A percentile compares a stretch with the other conserved stretches of the same genome.
These are phyloP conservation scores for Varroa destructor DNA, from an alignment of 1,140 invertebrate genomes.

Conservation along the genomic window DNA sequence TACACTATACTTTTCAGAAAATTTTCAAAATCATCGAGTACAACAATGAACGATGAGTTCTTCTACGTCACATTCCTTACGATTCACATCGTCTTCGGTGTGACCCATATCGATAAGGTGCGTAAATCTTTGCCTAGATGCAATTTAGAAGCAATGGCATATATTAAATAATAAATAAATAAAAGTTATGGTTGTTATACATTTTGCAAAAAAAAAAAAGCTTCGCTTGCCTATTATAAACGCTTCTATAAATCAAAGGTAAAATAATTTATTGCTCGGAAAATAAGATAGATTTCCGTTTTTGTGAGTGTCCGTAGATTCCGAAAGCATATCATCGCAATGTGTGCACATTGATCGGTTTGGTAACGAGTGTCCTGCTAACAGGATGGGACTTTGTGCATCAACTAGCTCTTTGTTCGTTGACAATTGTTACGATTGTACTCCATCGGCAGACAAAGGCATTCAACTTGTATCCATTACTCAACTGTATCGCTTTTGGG, in stretches of 20 bases:
- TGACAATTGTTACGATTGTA: background rate
- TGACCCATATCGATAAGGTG: background rate
- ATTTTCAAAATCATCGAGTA: too few species aligned
- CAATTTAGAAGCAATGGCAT: too few species aligned
- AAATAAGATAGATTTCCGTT: too few species aligned
- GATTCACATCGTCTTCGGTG: constrained; percentile 2
- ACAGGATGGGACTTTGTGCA: constrained; percentile 11
- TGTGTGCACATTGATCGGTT: constrained; percentile 15
- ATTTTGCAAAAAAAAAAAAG: too few species aligned
- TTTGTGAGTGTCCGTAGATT: background rate
- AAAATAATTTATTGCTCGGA: too few species aligned
- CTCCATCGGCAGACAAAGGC: background rate
- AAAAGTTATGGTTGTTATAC: too few species aligned
- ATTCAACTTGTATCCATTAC: background rate
- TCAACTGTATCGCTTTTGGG: background rate
- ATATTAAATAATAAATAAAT: too few species aligned
- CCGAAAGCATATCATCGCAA: constrained; percentile 13
- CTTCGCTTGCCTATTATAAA: too few species aligned
- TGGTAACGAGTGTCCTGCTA: constrained; percentile 1
- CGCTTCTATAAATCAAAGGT: too few species aligned
- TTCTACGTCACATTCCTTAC: constrained; percentile 14
- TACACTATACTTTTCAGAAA: too few species aligned
- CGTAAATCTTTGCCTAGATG: too few species aligned
- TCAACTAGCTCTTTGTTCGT: background rate
- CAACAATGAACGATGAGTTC: background rate